phyloP scores from a whole-genome alignment of 2,113 vertebrate species.

The Strix aluco region DNA sequence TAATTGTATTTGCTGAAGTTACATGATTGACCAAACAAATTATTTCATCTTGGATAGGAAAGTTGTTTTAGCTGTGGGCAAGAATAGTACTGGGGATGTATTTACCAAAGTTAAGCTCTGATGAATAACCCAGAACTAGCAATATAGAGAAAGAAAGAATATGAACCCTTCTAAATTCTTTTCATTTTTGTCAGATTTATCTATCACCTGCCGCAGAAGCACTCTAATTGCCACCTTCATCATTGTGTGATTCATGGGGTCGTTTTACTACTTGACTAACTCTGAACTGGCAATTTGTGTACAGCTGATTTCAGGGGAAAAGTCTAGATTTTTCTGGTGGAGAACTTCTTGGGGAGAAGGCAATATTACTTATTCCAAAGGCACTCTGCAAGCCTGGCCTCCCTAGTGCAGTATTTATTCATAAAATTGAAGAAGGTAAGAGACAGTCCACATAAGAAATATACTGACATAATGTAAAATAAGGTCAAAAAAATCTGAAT shows the following conservation, averaged over 20 bases:
- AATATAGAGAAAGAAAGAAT: neutral
- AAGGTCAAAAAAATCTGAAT: neutral
- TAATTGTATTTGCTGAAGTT: neutral
- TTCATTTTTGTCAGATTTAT: neutral
- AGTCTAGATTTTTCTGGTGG: neutral
- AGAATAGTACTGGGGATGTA: neutral
- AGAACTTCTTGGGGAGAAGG: neutral
- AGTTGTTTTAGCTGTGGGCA: neutral
- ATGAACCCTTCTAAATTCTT: neutral
- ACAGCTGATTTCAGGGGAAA: neutral
- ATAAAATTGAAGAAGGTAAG: neutral
- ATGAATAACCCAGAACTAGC: neutral
- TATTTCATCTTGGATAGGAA: neutral
- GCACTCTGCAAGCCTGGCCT: neutral
- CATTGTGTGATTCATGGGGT: neutral
- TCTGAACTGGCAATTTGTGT: neutral
- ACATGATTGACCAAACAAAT: neutral
- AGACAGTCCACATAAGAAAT: neutral
- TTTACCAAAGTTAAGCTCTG: neutral
- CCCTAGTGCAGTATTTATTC: neutral
- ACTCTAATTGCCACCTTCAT: neutral
- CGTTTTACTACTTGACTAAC: neutral
- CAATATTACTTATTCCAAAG: neutral
- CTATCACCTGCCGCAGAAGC: neutral
- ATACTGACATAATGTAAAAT: neutral